Percentiles rank a stretch among this genome's conserved stretches.
Evolutionary conservation across 2,797 vertebrate genomes (phyloP).

Genomic region (Gambusia yucatana): DNA sequence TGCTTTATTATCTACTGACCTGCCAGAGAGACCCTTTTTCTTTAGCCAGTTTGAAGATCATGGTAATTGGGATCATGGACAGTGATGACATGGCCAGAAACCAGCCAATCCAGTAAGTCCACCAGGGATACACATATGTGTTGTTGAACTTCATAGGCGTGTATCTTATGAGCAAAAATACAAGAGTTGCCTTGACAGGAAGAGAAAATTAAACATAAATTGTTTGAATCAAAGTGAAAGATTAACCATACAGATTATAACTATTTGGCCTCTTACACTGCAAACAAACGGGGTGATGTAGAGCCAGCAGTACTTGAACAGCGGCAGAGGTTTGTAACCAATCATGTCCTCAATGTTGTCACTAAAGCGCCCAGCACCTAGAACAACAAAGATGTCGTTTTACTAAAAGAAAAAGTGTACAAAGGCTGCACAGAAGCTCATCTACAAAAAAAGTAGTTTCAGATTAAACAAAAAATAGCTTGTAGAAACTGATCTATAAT

Average conservation of each 20-base stretch:
- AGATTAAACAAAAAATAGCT: too few species aligned
- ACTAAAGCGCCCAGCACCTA: slow-evolving; percentile 74
- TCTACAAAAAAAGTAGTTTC: background rate
- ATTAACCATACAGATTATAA: background rate
- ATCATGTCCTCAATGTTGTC: slow-evolving; percentile 80
- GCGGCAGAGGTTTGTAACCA: slow-evolving; percentile 68
- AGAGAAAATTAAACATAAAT: background rate
- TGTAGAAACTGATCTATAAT: too few species aligned
- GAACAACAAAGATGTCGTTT: background rate
- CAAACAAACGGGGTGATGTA: slow-evolving; percentile 67
- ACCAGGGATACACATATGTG: slow-evolving; percentile 73
- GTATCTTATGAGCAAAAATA: slow-evolving; percentile 70
- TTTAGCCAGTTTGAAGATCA: slow-evolving; percentile 66
- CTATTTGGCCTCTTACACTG: slow-evolving; percentile 55
- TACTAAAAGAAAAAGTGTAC: background rate
- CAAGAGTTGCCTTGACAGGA: slow-evolving; percentile 62
- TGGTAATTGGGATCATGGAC: slow-evolving; percentile 63
- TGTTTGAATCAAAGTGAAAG: background rate
- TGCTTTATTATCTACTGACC: slow-evolving; percentile 44
- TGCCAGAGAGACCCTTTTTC: slow-evolving; percentile 69
- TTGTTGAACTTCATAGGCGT: slow-evolving; percentile 76
- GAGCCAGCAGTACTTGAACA: slow-evolving; percentile 77
- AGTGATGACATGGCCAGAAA: slow-evolving; percentile 71
- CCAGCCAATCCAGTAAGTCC: slow-evolving; percentile 75
- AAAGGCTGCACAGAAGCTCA: background rate